A percentile compares a stretch with the other conserved stretches of the same genome.
Conservation (phyloP, 2,797 vertebrate species). For the Lutjanus argentimaculatus region DNA sequence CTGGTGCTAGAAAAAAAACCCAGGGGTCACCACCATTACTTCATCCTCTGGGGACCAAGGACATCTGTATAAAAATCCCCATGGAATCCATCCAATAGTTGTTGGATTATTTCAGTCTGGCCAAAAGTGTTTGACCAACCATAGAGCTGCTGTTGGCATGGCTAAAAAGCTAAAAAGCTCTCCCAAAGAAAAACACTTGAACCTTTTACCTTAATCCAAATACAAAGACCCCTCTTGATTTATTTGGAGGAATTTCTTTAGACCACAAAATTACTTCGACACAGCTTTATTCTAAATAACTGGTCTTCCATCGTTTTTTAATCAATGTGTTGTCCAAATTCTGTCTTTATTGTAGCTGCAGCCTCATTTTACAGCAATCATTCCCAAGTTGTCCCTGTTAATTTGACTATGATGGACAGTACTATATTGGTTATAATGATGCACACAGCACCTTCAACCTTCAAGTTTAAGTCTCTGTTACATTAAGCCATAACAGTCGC, state of each 20-base stretch:
- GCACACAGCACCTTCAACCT: neutral
- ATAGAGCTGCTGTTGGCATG: neutral
- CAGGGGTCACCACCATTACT: too few relatives aligned
- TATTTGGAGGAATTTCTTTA: neutral
- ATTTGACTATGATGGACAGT: neutral
- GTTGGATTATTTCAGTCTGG: neutral
- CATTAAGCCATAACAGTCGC: slow-evolving; percentile 16
- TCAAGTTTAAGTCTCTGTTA: slow-evolving; percentile 17
- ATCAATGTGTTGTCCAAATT: neutral
- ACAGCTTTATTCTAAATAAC: neutral
- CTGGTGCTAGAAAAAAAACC: too few relatives aligned
- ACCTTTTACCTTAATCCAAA: too few relatives aligned
- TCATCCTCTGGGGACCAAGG: neutral
- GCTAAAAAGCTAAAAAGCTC: neutral
- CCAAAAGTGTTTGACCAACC: neutral
- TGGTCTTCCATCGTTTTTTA: neutral
- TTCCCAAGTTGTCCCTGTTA: neutral
- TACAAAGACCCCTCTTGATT: neutral
- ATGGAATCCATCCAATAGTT: too few relatives aligned
- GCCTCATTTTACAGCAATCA: neutral
- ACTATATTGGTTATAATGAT: neutral
- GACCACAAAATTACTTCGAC: neutral
- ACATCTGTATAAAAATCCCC: neutral
- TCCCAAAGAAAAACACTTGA: neutral
- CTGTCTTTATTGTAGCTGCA: neutral